Evolutionary conservation across 2,113 vertebrate genomes (phyloP).

Genomic region (Nanorana parkeri): DNA sequence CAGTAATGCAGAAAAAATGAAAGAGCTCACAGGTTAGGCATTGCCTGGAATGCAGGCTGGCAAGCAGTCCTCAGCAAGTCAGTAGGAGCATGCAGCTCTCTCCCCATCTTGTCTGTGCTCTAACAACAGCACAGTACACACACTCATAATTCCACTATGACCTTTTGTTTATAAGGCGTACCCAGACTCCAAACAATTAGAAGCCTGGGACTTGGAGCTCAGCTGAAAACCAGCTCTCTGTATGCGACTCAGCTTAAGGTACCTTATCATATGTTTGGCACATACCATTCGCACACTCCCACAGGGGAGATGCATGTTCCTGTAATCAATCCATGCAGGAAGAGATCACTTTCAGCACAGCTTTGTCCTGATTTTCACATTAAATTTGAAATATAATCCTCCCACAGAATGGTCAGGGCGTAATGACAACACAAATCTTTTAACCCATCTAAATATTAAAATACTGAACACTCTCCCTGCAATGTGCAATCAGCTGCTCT

Average conservation of each 20-base stretch:
- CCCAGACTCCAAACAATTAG: constrained; percentile 62
- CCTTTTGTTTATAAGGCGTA: constrained; percentile 59
- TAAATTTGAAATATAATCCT: not conserved
- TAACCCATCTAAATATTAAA: too few species aligned
- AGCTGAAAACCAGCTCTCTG: constrained; percentile 64
- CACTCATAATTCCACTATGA: constrained; percentile 60
- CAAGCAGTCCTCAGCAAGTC: not conserved
- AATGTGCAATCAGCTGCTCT: constrained; percentile 31
- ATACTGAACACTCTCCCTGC: too few species aligned
- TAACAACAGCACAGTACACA: not conserved
- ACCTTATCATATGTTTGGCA: constrained; percentile 86
- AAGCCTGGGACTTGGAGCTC: constrained; percentile 59
- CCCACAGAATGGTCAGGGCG: not conserved
- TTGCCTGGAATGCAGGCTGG: not conserved
- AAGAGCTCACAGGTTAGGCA: constrained; percentile 48
- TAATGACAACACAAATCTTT: not conserved
- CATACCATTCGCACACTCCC: constrained; percentile 76
- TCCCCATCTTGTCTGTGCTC: not conserved
- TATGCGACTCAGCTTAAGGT: constrained; percentile 72
- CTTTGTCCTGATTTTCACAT: constrained; percentile 2
- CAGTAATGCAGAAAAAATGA: constrained; percentile 46
- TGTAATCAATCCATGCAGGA: constrained; percentile 55
- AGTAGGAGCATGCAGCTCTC: not conserved
- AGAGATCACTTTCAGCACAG: constrained; percentile 30
- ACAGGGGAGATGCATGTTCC: constrained; percentile 61